Evolutionary conservation across 2,797 vertebrate species (phyloP).

Genomic region (Tangara arthus): DNA sequence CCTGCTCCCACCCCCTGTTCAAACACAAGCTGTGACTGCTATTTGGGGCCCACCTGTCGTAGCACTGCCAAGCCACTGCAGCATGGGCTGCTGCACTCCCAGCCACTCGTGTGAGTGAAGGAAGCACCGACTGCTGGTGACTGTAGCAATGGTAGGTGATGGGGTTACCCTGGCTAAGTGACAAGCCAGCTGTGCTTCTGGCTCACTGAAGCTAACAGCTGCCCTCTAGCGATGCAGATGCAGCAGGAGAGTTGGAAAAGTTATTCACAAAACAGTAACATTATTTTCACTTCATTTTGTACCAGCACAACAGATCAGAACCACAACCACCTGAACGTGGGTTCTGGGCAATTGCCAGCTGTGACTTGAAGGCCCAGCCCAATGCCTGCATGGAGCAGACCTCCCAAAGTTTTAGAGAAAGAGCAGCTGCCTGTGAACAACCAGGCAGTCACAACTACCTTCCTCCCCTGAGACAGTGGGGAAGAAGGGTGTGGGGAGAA

Average conservation of each 20-base stretch:
- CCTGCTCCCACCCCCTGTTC: neutral
- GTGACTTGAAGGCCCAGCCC: neutral
- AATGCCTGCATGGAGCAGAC: slow-evolving; percentile 7
- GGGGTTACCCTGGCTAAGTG: neutral
- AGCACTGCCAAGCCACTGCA: neutral
- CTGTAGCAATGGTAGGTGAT: neutral
- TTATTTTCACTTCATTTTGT: slow-evolving; percentile 17
- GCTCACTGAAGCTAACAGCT: neutral
- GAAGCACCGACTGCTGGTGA: neutral
- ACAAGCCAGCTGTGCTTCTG: slow-evolving; percentile 5
- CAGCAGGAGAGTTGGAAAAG: neutral
- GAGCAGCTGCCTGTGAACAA: neutral
- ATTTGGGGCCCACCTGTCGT: neutral
- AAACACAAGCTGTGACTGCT: neutral
- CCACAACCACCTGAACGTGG: neutral
- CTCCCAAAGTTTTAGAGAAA: slow-evolving; percentile 13
- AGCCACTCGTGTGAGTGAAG: neutral
- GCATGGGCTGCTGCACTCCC: neutral
- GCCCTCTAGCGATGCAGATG: slow-evolving; percentile 22
- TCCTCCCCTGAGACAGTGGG: neutral
- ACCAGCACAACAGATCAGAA: neutral
- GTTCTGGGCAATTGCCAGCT: neutral
- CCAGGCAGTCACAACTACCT: neutral
- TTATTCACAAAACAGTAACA: neutral
- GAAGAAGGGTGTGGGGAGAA: neutral